A percentile compares a stretch with the other conserved stretches of the same genome.
These are phyloP conservation scores for Tenrec ecaudatus DNA, from an alignment of 2,113 vertebrate genomes.

Conservation along the genomic window DNA sequence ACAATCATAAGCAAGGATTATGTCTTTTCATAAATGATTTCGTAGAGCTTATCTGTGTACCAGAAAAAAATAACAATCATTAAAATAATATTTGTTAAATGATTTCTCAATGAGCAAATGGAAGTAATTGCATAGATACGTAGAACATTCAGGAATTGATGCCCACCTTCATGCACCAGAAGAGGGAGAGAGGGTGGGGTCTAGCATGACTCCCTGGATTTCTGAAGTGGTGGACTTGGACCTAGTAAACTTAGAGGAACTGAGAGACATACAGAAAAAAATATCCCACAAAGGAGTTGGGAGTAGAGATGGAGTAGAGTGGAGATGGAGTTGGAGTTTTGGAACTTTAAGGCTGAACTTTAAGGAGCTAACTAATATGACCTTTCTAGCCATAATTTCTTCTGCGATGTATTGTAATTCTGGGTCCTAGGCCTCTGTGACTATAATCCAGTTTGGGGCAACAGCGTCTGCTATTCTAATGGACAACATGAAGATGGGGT, in stretches of 20 bases:
- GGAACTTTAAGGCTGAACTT: not conserved
- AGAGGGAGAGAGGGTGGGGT: not conserved
- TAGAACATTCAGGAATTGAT: not conserved
- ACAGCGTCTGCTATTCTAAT: no score
- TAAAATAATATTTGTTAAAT: not conserved
- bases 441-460: no score
- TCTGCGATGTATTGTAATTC: no score
- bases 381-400: no score
- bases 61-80: not conserved
- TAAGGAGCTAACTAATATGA: no score
- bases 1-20: not conserved
- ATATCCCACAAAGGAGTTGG: not conserved
- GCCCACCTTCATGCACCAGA: not conserved
- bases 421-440: no score
- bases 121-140: not conserved
- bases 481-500: no score
- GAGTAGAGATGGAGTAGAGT: not conserved
- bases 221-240: not conserved
- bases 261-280: not conserved
- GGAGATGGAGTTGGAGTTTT: not conserved
- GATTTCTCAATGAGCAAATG: not conserved
- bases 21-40: not conserved
- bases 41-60: not conserved
- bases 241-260: not conserved
- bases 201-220: not conserved